Evolutionary conservation across 2,888 invertebrate species (phyloP).

Genomic region (Eurois occulta): DNA sequence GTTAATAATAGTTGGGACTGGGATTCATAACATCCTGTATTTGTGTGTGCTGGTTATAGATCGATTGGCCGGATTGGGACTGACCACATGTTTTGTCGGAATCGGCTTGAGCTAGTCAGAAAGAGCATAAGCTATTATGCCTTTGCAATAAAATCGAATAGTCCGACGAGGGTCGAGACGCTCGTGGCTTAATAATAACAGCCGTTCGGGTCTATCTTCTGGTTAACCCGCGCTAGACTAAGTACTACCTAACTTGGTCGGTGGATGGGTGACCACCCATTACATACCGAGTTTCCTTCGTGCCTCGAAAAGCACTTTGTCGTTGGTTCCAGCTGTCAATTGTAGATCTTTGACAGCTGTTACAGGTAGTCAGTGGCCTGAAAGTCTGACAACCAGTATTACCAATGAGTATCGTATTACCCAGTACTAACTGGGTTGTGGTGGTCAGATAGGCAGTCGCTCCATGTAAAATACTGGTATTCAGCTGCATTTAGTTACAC

Average conservation of each 20-base stretch:
- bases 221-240: background rate
- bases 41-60: constrained; percentile 20
- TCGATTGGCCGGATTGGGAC: background rate
- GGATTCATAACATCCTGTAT: constrained; percentile 32
- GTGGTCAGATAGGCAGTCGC: background rate
- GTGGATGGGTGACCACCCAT: background rate
- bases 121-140: background rate
- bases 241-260: no score
- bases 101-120: background rate
- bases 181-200: no score
- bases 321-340: background rate
- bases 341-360: background rate
- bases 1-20: constrained; percentile 42
- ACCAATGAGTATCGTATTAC: background rate
- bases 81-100: background rate
- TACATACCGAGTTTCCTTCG: background rate
- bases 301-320: background rate
- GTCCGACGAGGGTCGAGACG: no score
- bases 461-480: background rate
- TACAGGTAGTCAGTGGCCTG: background rate
- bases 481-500: background rate
- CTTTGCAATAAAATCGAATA: no score
- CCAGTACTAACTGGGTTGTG: no score
- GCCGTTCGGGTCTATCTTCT: background rate
- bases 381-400: background rate